These are phyloP conservation scores for Sander lucioperca DNA, from an alignment of 2,113 vertebrate genomes.

Conservation along the genomic window DNA sequence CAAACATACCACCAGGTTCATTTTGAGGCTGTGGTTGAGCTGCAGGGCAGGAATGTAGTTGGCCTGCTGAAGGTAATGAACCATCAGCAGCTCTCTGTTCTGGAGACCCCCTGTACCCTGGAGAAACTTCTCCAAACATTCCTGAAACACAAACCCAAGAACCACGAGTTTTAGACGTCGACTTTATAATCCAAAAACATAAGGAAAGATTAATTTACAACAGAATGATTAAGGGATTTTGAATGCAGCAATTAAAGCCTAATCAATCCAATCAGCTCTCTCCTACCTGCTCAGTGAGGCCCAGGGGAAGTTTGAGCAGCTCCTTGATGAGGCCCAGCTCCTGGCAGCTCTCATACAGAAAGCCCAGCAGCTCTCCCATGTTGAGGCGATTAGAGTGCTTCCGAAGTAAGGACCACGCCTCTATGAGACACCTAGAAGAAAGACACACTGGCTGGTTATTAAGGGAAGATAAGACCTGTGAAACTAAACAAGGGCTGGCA, in stretches of 20 bases:
- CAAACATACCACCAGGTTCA: conserved; percentile 85
- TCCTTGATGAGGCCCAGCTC: conserved; percentile 93
- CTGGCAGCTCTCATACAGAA: conserved; percentile 91
- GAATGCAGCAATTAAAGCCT: background rate
- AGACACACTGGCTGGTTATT: background rate
- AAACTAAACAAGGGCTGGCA: background rate
- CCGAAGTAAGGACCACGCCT: conserved; percentile 91
- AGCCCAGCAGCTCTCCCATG: conserved; percentile 87
- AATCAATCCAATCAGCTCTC: background rate
- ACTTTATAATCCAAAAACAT: background rate
- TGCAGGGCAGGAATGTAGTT: conserved; percentile 93
- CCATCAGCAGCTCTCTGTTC: conserved; percentile 92
- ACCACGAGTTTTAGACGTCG: background rate
- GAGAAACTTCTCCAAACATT: conserved; percentile 91
- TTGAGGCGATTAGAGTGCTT: conserved; percentile 88
- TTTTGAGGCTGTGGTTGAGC: conserved; percentile 90
- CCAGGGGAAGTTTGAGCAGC: conserved; percentile 92
- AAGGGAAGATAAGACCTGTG: background rate
- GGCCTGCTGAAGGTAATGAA: conserved; percentile 92
- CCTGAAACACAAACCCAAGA: conserved; percentile 80
- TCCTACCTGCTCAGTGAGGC: conserved; percentile 89
- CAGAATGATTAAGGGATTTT: background rate
- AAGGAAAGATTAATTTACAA: background rate
- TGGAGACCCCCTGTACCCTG: conserved; percentile 86
- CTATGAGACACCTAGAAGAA: conserved; percentile 88